Base-by-base conservation (phyloP, 2,797 vertebrate genomes). In the Cyclopterus lumpus region DNA sequence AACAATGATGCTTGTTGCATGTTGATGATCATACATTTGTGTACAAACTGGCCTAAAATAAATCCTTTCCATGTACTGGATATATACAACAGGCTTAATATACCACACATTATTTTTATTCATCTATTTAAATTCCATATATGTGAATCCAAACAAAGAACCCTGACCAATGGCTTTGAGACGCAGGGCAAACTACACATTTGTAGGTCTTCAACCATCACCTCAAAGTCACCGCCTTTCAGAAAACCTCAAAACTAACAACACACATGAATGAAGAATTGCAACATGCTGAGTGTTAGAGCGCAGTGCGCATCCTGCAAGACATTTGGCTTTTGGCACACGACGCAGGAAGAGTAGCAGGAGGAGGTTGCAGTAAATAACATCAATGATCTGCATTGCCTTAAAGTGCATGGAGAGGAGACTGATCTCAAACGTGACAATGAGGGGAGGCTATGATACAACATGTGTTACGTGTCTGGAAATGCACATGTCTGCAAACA, bases 371-470 rank as follows among this genome's bases (percentile, higher is more conserved):
- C 71, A 73, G 62, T 57, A 68, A 34, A 74, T 60, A 24, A 68
- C 36, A 57, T 59, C 22, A 77, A 54, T 51, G 22, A 92, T 92
- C 93, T 94, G 92, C 92, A 93, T 93, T 93, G 94, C 91, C 89
- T 93, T 87, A 89, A 92, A 94, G 89, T 83, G 90, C 91, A 93
- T 86, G 91, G 91, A 88, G 79, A 93, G 88, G 91, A 89, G 77
- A 69, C 67, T 26, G 49, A 81, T 38, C 62, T 51, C 42, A 40
- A 51, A 68, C 26, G 34, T 24, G 46, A 74, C 55, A 59, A 18
- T 6, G 16, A 44, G 15, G 2, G 48, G 12, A 26, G 42, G 24
- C 51, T 28, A 28, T 15, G 54, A 66, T n/a, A 32, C 73, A 32
- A 73, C n/a, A 58, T 30, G 3, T 46, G 34, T 57, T 10, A 40